Percentiles rank a stretch among this genome's conserved stretches.
phyloP scores from a whole-genome alignment of 1,140 invertebrate genomes.

The Heliconius eleuchia region DNA sequence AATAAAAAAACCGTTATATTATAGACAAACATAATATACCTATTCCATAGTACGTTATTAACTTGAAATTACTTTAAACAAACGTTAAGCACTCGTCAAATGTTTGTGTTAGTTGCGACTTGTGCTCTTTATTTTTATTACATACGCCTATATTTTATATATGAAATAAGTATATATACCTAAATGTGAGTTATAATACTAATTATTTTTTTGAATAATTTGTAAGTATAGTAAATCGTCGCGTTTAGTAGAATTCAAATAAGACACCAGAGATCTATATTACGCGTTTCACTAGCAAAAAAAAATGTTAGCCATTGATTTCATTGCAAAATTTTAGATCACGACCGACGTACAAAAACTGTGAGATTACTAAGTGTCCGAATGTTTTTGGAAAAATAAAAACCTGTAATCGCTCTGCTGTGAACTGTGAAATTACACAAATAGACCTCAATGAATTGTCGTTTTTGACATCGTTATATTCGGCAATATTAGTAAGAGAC shows the following conservation, averaged over 20 bases:
- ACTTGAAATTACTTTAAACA: conserved; percentile 37
- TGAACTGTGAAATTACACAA: conserved; percentile 25
- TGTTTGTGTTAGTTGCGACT: not conserved
- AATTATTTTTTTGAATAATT: not conserved
- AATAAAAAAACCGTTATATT: conserved; percentile 55
- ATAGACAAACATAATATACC: conserved; percentile 53
- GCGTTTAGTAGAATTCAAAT: not conserved
- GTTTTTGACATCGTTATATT: not conserved
- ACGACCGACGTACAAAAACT: not conserved
- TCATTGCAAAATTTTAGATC: not conserved
- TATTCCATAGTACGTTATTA: conserved; percentile 38
- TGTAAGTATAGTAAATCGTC: not conserved
- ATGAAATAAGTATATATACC: too few relatives aligned
- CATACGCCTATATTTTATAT: not conserved
- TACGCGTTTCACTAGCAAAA: not conserved
- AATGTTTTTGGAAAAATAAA: conserved; percentile 19
- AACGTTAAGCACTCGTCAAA: not conserved
- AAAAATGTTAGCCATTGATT: not conserved
- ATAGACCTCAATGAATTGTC: conserved; percentile 16
- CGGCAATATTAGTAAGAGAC: not conserved
- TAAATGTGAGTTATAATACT: not conserved
- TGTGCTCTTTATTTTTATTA: not conserved
- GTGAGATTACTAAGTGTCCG: not conserved
- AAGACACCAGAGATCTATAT: not conserved
- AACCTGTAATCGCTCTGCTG: conserved; percentile 16